A percentile compares a stretch with the other conserved stretches of the same genome.
Conservation (phyloP, 64 coral and sea anemone genomes). For the Dendrophyllia cribrosa region DNA sequence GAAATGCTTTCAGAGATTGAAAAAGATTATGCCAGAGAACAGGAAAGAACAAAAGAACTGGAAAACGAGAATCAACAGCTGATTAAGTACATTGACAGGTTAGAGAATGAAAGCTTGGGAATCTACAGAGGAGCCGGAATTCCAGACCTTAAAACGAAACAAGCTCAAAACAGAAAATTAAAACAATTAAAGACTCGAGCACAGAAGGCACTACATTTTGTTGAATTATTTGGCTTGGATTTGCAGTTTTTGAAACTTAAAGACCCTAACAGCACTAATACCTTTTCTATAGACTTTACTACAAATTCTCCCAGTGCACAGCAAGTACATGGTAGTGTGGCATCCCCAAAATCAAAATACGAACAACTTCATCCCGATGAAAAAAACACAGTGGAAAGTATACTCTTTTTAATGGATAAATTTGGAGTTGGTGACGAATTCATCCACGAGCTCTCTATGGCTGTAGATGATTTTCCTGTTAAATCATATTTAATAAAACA, state of each 20-base stretch:
- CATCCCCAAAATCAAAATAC: slow-evolving; percentile 30
- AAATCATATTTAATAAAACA: slow-evolving; percentile 50
- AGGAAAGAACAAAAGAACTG: slow-evolving; percentile 11
- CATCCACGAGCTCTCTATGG: slow-evolving; percentile 63
- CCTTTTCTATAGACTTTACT: slow-evolving; percentile 10
- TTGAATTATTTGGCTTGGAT: slow-evolving; percentile 10
- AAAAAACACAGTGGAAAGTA: slow-evolving; percentile 43
- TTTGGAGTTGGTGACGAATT: background rate
- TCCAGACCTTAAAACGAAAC: slow-evolving; percentile 16
- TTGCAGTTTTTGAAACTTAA: slow-evolving; percentile 20
- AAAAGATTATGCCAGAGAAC: slow-evolving; percentile 2
- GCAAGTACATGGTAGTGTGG: background rate
- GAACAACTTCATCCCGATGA: background rate
- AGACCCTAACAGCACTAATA: background rate
- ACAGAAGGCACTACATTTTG: slow-evolving; percentile 3
- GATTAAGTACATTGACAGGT: slow-evolving; percentile 5
- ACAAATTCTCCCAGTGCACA: background rate
- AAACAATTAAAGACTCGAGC: slow-evolving; percentile 21
- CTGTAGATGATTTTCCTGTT: slow-evolving; percentile 44
- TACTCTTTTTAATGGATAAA: slow-evolving; percentile 72
- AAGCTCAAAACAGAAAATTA: slow-evolving; percentile 35
- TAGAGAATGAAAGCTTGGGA: slow-evolving; percentile 15
- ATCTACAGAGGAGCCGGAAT: background rate
- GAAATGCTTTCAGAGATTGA: background rate
- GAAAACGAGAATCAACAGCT: background rate